phyloP scores from a whole-genome alignment of 1,140 invertebrate species.

The Aphaenogaster rudis region DNA sequence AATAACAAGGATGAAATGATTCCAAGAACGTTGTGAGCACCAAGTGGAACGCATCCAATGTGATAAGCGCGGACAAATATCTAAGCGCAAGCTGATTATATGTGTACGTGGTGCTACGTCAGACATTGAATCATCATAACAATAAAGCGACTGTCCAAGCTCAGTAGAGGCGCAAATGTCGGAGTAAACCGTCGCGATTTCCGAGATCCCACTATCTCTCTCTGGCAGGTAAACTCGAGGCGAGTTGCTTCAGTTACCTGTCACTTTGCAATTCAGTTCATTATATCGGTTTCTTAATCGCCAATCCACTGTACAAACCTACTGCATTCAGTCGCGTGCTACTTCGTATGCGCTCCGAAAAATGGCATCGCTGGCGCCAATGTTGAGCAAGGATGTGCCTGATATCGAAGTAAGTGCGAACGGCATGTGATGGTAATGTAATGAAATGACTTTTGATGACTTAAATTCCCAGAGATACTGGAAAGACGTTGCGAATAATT shows the following conservation, averaged over 20 bases:
- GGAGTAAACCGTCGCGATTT: not conserved
- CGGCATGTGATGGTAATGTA: not conserved
- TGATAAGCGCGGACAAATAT: not conserved
- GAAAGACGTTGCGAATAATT: not conserved
- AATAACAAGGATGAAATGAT: too few relatives aligned
- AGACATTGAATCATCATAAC: not conserved
- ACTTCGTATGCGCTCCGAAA: not conserved
- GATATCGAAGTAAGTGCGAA: conserved; percentile 90
- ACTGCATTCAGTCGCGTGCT: not conserved
- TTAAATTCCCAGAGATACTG: not conserved
- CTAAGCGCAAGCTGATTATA: not conserved
- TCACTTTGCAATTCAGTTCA: not conserved
- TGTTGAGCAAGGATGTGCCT: conserved; percentile 89
- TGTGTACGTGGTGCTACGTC: not conserved
- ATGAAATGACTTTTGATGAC: not conserved
- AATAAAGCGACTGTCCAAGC: not conserved
- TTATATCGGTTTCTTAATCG: conserved; percentile 26
- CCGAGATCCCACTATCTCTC: not conserved
- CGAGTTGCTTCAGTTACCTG: conserved; percentile 77
- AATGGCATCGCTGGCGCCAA: conserved; percentile 71
- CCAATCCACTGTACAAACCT: not conserved
- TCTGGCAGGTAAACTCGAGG: conserved; percentile 59
- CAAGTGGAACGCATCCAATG: too few relatives aligned
- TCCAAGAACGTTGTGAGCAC: too few relatives aligned
- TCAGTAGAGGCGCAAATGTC: not conserved